Evolutionary conservation across 1,140 invertebrate genomes (phyloP).

Genomic region (Cherax quadricarinatus): DNA sequence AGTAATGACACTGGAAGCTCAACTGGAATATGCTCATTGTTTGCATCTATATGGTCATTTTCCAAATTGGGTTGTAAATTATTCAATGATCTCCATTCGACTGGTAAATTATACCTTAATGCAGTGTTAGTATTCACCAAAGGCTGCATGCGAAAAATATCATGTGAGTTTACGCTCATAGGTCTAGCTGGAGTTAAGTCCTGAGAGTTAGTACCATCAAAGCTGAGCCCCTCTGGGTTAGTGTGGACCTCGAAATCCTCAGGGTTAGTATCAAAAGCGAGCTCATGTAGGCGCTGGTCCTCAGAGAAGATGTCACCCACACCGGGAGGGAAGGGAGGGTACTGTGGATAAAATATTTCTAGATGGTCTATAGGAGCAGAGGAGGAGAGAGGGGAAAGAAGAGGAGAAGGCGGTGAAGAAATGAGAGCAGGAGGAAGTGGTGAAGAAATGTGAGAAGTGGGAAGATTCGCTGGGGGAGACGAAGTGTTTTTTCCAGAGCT

Average conservation of each 20-base stretch:
- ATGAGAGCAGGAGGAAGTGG: neutral
- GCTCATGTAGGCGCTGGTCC: slow-evolving; percentile 14
- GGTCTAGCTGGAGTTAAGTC: neutral
- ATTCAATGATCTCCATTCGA: slow-evolving; percentile 16
- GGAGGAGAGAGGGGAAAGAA: neutral
- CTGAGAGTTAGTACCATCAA: neutral
- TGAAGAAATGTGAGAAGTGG: neutral
- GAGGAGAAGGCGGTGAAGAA: neutral
- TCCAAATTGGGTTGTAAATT: neutral
- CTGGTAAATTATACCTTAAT: slow-evolving; percentile 13
- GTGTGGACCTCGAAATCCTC: slow-evolving; percentile 6
- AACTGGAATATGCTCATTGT: slow-evolving; percentile 8
- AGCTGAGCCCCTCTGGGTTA: slow-evolving; percentile 3
- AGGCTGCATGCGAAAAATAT: slow-evolving; percentile 54
- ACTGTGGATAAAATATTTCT: neutral
- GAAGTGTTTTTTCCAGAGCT: neutral
- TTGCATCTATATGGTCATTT: neutral
- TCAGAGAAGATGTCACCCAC: slow-evolving; percentile 31
- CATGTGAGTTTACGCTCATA: slow-evolving; percentile 16
- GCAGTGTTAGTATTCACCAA: slow-evolving; percentile 43
- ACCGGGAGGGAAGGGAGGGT: neutral
- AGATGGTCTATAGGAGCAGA: neutral
- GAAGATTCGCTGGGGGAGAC: neutral
- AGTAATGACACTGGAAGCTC: neutral
- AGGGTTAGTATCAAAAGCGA: neutral